Evolutionary conservation across 2,797 vertebrate genomes (phyloP).

Genomic region (Lutjanus argentimaculatus): DNA sequence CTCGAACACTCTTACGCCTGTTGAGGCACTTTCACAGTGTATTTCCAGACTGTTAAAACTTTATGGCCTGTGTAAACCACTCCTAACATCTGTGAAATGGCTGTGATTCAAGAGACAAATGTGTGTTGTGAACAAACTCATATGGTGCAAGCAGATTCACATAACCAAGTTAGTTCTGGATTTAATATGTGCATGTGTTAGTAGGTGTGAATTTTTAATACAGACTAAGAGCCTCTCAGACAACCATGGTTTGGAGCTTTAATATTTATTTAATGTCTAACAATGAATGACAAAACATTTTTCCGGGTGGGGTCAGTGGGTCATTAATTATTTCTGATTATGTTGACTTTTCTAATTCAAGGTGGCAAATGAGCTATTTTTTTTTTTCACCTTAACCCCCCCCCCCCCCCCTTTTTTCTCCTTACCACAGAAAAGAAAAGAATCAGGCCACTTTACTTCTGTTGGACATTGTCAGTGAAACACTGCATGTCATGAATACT

Average conservation of each 20-base stretch:
- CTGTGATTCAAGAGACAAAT: slow-evolving; percentile 8
- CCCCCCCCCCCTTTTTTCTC: not conserved
- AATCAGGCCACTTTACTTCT: not conserved
- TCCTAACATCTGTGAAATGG: slow-evolving; percentile 32
- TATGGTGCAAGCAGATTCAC: not conserved
- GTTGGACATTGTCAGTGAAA: slow-evolving; percentile 20
- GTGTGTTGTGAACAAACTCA: slow-evolving; percentile 10
- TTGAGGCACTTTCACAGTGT: slow-evolving; percentile 1
- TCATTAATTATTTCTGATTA: not conserved
- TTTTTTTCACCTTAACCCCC: not conserved
- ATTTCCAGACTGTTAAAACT: slow-evolving; percentile 39
- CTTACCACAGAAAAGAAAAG: not conserved
- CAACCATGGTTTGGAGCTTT: not conserved
- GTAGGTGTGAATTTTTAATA: not conserved
- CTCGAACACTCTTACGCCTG: not conserved
- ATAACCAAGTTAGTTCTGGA: not conserved
- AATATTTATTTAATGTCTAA: not conserved
- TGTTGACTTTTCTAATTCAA: not conserved
- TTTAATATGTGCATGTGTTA: slow-evolving; percentile 5
- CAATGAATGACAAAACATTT: not conserved
- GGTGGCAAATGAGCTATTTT: not conserved
- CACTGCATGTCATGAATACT: not conserved
- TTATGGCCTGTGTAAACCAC: slow-evolving; percentile 28
- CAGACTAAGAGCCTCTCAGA: not conserved
- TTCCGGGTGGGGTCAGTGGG: no score